Conservation (phyloP, 2,888 invertebrate genomes). For the Cryptus armator region DNA sequence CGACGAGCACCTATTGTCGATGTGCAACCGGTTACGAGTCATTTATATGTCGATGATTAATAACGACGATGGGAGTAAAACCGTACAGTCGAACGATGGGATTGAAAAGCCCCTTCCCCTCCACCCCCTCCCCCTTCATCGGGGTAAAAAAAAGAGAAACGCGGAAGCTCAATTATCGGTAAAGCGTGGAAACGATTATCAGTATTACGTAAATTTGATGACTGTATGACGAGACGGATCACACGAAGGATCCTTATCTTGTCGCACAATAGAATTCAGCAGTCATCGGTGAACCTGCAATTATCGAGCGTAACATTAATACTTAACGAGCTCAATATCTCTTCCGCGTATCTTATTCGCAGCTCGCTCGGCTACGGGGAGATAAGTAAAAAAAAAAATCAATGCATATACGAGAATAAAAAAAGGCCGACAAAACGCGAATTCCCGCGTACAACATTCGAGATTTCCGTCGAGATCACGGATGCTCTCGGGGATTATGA, state of each 20-base stretch:
- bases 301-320: constrained; percentile 55
- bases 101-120: not conserved
- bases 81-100: not conserved
- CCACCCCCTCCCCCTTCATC: not conserved
- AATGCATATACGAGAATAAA: constrained; percentile 22
- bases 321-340: constrained; percentile 56
- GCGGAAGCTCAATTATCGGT: constrained; percentile 23
- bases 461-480: constrained; percentile 64
- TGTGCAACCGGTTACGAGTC: constrained; percentile 8
- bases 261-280: constrained; percentile 30
- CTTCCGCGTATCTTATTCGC: constrained; percentile 34
- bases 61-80: not conserved
- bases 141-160: constrained; percentile 15
- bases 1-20: constrained; percentile 20
- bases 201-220: constrained; percentile 2
- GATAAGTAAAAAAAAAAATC: constrained; percentile 45
- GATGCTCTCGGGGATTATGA: constrained; percentile 60
- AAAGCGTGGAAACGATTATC: constrained; percentile 36
- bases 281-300: constrained; percentile 40
- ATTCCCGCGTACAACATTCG: constrained; percentile 57
- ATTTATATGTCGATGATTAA: constrained; percentile 23
- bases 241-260: constrained; percentile 41
- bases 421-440: constrained; percentile 30
- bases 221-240: constrained; percentile 1
- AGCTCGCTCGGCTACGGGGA: constrained; percentile 16